Base-by-base conservation (phyloP, 2,888 invertebrate genomes). In the Operophtera brumata region DNA sequence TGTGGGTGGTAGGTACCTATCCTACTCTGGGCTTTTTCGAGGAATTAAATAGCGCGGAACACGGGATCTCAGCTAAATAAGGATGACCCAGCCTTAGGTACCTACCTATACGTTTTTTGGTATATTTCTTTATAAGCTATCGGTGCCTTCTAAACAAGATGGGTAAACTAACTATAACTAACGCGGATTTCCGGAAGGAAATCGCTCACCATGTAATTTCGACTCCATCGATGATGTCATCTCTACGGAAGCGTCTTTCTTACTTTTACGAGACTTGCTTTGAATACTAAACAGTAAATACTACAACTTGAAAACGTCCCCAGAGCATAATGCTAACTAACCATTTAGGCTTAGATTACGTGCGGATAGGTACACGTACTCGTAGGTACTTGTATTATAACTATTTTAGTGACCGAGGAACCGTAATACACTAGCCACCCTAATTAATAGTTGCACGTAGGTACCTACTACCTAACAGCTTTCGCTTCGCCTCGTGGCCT, bases 401-500 rank as follows among this genome's bases (percentile, higher is more conserved):
- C 28, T 28, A n/a, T 8, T 36, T 12, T 11, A 13, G 7, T 36
- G 13, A 13, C 13, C 13, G 30, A 36, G 12, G 13, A 13, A 8
- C 36, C 25, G n/a, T 40, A 40, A n/a, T 11, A 26, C 25, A 9
- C 20, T 20, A 36, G 36, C 40, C 20, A 36, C 45, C 55, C 52
- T 68, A 66, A 69, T 74, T 72, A 71, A 70, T 72, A 60, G 69
- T 64, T 66, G 67, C 69, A 72, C 66, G 69, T 70, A n/a, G n/a
- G n/a, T n/a, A n/a, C n/a, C n/a, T n/a, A n/a, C n/a, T n/a, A 20
- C 20, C 20, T 20, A 73, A 70, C 69, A 74, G 77, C 77, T 75
- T 79, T 73, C 70, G 69, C 76, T 75, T 78, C 77, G 72, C 77
- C 73, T 70, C 70, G 71, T 87, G 86, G 80, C 88, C 87, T 86